Base-by-base conservation (phyloP, 2,888 invertebrate genomes). In the Agrypnus murinus region DNA sequence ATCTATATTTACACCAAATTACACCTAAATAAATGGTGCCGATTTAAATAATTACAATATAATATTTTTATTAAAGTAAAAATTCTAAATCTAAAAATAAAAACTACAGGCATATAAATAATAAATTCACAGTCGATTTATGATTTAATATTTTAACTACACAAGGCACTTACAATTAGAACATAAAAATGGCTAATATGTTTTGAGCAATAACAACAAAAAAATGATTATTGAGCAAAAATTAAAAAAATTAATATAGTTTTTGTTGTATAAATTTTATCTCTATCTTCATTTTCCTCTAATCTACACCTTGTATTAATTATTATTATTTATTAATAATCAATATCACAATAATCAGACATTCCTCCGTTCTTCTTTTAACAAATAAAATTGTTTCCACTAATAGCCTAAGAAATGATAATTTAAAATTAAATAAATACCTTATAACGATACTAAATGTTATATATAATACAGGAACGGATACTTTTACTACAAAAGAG, bases 391-490 rank as follows among this genome's bases (percentile, higher is more conserved):
- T 19, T 58, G 6, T 19, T 19, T 9, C 17, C 36, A 17, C 36
- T 38, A 38, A 25, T 10, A 12, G 12, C 12, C 36, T 55, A 58
- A 43, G 10, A 38, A 25, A 7, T 19, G 36, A 55, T 58, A 58
- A 58, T 58, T 58, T 58, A 58, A 12, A 58, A 12, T 40, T 69
- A 62, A 64, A 69, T 69, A 69, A 69, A 69, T 69, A 69, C 64
- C 63, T 69, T 69, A 69, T 10, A 53, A 58, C 25, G 12, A 8
- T 59, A 60, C 14, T 60, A 48, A 43, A 25, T 50, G 55, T 59
- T 38, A 8, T 66, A n/a, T n/a, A 71, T 71, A 71, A 71, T 71
- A 71, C 71, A 71, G 71, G 71, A 71, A 71, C 68, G 57, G 53
- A 59, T 50, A 66, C 43, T 63, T 25, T 31, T 14, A 53, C 31